phyloP scores from a whole-genome alignment of 30 jellyfish, hydroid and myxozoan genomes.

The Hydractinia echinata region DNA sequence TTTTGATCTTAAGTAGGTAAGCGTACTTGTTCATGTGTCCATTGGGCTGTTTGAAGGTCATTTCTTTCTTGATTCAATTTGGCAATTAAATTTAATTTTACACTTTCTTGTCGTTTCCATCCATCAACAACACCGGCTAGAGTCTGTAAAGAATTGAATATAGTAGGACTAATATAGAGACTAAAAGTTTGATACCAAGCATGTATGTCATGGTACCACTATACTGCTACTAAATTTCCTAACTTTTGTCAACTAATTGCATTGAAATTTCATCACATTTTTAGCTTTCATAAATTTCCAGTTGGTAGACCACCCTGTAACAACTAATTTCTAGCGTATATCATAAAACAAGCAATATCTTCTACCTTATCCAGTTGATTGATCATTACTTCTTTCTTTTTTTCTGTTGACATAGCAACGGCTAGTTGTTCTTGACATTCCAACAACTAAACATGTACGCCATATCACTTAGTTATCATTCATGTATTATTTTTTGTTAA shows the following conservation, averaged over 20 bases:
- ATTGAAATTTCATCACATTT: too few species aligned
- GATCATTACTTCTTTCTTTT: constrained; percentile 8
- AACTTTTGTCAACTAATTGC: too few species aligned
- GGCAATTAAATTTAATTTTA: not conserved
- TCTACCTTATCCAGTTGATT: not conserved
- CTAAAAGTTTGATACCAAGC: too few species aligned
- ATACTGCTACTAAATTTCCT: too few species aligned
- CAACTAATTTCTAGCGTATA: too few species aligned
- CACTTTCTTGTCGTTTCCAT: constrained; percentile 1
- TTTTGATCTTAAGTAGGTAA: not conserved
- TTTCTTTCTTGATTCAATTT: not conserved
- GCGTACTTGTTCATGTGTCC: not conserved
- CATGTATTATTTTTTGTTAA: too few species aligned
- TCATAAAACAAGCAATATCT: not conserved
- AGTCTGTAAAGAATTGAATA: not conserved
- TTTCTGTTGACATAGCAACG: not conserved
- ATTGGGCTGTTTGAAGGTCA: not conserved
- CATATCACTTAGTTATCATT: too few species aligned
- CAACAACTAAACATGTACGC: not conserved
- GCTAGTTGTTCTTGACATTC: constrained; percentile 9
- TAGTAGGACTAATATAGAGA: too few species aligned
- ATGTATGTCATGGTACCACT: too few species aligned
- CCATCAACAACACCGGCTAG: constrained; percentile 14
- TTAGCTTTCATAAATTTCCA: too few species aligned
- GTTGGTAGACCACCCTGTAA: too few species aligned